Evolutionary conservation across 2,888 invertebrate species (phyloP), one percentile per base, ranked within the genome.

Genomic region (Phymatocera aterrima): DNA sequence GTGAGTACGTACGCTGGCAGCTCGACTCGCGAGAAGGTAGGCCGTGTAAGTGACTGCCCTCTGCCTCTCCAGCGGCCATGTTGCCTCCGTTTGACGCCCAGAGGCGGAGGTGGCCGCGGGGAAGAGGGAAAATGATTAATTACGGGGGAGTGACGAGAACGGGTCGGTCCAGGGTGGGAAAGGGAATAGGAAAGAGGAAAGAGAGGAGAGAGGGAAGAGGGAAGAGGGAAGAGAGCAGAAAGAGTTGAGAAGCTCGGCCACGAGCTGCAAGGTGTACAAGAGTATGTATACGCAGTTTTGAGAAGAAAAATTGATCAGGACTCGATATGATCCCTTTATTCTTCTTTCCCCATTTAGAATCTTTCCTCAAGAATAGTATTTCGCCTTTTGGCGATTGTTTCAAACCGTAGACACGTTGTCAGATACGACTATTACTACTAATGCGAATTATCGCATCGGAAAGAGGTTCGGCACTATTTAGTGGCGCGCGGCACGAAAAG

Each of bases 121-220:
- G 83, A 81, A 83, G 83, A 84, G 84, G 87, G 88, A 87, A 87
- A 88, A 88, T 89, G 89, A 89, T 89, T 89, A 89, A 89, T 89
- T 89, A 88, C 87, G 87, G 87, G 87, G 87, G 87, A 88, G 88
- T 87, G 88, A 87, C 86, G 86, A 83, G 85, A 84, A 34, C 65
- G 54, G 51, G 64, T 46, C 54, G 77, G 51, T 43, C 46, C 51
- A 72, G 57, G 61, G 12, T 48, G 60, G 64, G 77, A 79, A 70
- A 57, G 80, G 64, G 61, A 79, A 78, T 46, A 46, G 77, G 78
- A 70, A 46, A 77, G 80, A 77, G 77, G 74, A 68, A 40, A 77
- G 8, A 78, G 72, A 15, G 28, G 57, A 8, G 40, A 40, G 74
- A n/a, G 77, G 57, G 74, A 4, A 48, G 54, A 61, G 80, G 60